Conservation (phyloP, 2,888 invertebrate species). For the Crioceris asparagi region DNA sequence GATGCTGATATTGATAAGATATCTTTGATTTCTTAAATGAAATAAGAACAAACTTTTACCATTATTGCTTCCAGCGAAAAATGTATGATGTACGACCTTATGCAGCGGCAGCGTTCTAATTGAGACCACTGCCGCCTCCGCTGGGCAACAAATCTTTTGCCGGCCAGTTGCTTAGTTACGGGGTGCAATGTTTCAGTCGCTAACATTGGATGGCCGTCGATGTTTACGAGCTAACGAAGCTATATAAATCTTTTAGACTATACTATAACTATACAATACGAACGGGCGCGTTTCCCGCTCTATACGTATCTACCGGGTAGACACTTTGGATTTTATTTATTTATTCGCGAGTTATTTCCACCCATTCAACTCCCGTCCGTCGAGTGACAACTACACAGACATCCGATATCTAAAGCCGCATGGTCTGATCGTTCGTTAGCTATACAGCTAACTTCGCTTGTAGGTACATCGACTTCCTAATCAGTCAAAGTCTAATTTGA, state of each 20-base stretch:
- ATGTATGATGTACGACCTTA: too few species aligned
- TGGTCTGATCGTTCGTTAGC: too few species aligned
- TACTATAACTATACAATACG: constrained; percentile 2
- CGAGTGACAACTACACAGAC: constrained; percentile 24
- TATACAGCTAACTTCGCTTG: too few species aligned
- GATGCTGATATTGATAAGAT: too few species aligned
- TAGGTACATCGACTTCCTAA: too few species aligned
- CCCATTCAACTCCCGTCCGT: constrained; percentile 20
- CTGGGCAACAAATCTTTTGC: constrained; percentile 9
- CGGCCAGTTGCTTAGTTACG: constrained; percentile 31
- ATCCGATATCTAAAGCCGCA: too few species aligned
- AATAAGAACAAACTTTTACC: too few species aligned
- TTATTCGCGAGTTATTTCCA: constrained; percentile 28
- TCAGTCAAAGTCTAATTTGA: too few species aligned
- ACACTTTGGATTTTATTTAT: constrained; percentile 26
- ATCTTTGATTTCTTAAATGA: too few species aligned
- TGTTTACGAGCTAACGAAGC: constrained; percentile 36
- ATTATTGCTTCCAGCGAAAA: too few species aligned
- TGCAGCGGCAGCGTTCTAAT: not conserved
- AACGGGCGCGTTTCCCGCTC: too few species aligned
- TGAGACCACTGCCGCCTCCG: not conserved
- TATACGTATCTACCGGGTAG: not conserved
- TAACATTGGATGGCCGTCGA: constrained; percentile 33
- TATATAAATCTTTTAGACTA: constrained; percentile 31
- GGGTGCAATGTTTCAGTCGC: constrained; percentile 34